Evolutionary conservation across 2,888 invertebrate genomes (phyloP), one percentile per base, ranked within the genome.

Genomic region (Junonia oenone): DNA sequence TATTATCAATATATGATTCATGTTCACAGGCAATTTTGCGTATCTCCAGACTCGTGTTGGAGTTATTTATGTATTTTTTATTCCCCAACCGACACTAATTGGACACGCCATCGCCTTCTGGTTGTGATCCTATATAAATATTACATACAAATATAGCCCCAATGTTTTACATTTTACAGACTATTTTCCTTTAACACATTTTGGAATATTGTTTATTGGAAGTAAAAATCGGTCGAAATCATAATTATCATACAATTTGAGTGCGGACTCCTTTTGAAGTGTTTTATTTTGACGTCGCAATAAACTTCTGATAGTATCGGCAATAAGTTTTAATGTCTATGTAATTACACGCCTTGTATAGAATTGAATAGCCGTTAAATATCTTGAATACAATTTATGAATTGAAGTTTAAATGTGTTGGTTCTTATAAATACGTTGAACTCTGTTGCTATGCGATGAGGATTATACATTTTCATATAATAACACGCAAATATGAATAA

Each of bases 241-340:
- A 17, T 45, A 35, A 52, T 19, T 40, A n/a, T 19, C 38, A 19
- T 19, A 11, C 38, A 40, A 17, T 45, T 29, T 45, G 31, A 37
- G 8, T 37, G 35, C 46, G 45, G 52, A 13, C 19, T 46, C 37
- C 52, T 37, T 52, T 45, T 52, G 46, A 33, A 38, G 45, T 27
- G 11, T 22, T 45, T 26, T 15, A 33, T 17, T 51, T 51, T 37
- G 46, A 17, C 15, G 27, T n/a, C 19, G 37, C 35, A 27, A 17
- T 27, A 27, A 4, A 45, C 37, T 17, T 46, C 6, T 11, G 52
- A 52, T 52, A 17, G 6, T 14, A 45, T 52, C 52, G 11, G 38
- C 37, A 37, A 45, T 46, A 6, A 43, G 38, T 15, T 26, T 13
- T 6, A 13, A 43, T 19, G 11, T 40, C 38, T 26, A 43, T 22